Evolutionary conservation across 2,888 invertebrate genomes (phyloP), one percentile per base, ranked within the genome.

Genomic region (Chrysolina oricalcia): DNA sequence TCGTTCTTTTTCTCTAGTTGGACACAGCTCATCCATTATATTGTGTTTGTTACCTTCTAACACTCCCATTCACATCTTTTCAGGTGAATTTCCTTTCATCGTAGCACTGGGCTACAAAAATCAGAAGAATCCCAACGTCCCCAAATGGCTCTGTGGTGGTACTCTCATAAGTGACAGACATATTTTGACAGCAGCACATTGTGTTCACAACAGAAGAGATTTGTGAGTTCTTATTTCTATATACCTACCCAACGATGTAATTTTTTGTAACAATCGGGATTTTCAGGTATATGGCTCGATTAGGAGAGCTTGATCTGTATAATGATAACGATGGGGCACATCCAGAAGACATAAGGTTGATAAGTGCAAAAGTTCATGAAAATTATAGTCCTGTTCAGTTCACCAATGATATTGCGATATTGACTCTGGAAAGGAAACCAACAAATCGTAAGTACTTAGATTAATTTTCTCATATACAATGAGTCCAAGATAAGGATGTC

Each of bases 71-170:
- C 46, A n/a, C 46, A 15, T 59, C 27, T 77, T 78, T 75, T 53
- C 72, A 93, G 95, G 94, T 21, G 92, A 93, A 68, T 96, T 95
- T 92, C 96, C 96, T 0, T 96, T 96, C 95, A 91, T 95, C 81
- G 93, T 92, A 0, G 91, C 93, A 3, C 88, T 96, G 48, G 96
- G 95, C 0, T 96, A 94, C 85, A 90, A 89, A 77, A 89, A 89
- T 53, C 63, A 75, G 4, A 88, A 86, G 72, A 88, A 89, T 82
- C 88, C 89, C 40, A 89, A 84, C 17, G 84, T 83, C 81, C 90
- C 85, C 68, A 87, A 79, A 87, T 91, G 86, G 89, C 85, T 89
- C 70, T 92, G 90, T 89, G 97, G 96, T 0, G 95, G 94, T 2
- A 91, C 93, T 17, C 89, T 96, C 19, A 91, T 96, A 80, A 91